phyloP scores from a whole-genome alignment of 2,113 vertebrate genomes.

The Acinonyx jubatus region DNA sequence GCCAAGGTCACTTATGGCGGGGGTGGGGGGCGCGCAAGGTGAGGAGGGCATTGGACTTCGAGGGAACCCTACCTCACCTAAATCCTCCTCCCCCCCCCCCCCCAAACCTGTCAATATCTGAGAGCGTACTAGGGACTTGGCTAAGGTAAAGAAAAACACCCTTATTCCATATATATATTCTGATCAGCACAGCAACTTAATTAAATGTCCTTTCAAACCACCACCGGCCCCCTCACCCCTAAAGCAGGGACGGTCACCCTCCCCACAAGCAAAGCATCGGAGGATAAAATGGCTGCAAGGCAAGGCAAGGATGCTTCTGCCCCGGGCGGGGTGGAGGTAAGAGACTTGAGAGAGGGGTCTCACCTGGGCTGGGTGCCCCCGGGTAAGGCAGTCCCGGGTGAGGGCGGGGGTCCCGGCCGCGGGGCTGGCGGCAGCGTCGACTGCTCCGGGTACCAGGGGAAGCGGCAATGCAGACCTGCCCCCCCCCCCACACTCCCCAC shows the following conservation, averaged over 20 bases:
- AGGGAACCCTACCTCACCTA: background rate
- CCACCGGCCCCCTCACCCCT: background rate
- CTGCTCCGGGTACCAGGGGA: conserved; percentile 43
- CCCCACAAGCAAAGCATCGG: conserved; percentile 58
- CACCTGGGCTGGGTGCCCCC: conserved; percentile 67
- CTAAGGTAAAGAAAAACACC: conserved; percentile 1
- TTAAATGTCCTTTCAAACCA: conserved; percentile 1
- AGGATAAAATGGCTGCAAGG: conserved; percentile 75
- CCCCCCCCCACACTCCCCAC: background rate
- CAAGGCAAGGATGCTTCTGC: conserved; percentile 55
- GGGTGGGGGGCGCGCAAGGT: background rate
- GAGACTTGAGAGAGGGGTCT: conserved; percentile 34
- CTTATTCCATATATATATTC: background rate
- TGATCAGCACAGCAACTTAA: background rate
- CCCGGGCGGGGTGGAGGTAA: conserved; percentile 12
- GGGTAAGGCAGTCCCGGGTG: background rate
- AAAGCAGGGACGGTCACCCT: background rate
- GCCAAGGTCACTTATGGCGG: conserved; percentile 75
- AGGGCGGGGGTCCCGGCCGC: conserved; percentile 59
- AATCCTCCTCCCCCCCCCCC: background rate
- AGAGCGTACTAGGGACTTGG: background rate
- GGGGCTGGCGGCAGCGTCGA: conserved; percentile 33
- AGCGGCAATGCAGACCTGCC: conserved; percentile 74
- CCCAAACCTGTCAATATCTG: background rate
- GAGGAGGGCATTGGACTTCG: background rate